Conservation (phyloP, 1,140 invertebrate species). For the Drosophila pachea region DNA sequence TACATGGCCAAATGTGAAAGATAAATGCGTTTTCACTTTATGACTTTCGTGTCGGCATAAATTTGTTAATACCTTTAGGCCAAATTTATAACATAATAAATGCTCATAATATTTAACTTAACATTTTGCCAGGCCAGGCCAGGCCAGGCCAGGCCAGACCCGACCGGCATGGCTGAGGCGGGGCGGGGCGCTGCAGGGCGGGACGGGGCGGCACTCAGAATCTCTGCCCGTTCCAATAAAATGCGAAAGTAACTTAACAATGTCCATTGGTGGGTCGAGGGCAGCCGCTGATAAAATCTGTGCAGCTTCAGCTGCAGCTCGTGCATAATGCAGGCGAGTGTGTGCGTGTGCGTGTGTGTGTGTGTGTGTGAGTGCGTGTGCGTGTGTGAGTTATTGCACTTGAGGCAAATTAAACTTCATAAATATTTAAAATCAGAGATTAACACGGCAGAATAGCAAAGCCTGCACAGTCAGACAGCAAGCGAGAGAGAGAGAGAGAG, state of each 20-base stretch:
- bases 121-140: slow-evolving; percentile 58
- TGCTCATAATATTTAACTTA: slow-evolving; percentile 78
- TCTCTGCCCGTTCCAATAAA: slow-evolving; percentile 48
- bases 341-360: slow-evolving; percentile 10
- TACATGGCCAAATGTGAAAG: slow-evolving; percentile 53
- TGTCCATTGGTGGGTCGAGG: slow-evolving; percentile 36
- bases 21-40: slow-evolving; percentile 78
- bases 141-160: background rate
- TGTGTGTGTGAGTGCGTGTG: slow-evolving; percentile 20
- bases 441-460: slow-evolving; percentile 52
- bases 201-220: background rate
- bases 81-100: slow-evolving; percentile 79
- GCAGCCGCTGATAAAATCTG: slow-evolving; percentile 58
- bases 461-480: background rate
- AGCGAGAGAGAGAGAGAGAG: background rate
- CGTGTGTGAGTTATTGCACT: slow-evolving; percentile 77
- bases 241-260: slow-evolving; percentile 70
- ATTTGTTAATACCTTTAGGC: slow-evolving; percentile 78
- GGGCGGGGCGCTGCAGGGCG: slow-evolving; percentile 9
- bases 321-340: slow-evolving; percentile 28
- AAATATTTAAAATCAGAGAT: slow-evolving; percentile 79
- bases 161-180: background rate
- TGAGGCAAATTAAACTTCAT: slow-evolving; percentile 79
- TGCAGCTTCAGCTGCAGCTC: slow-evolving; percentile 36
- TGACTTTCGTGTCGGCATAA: slow-evolving; percentile 78